These are phyloP conservation scores for Eucera pruinosa DNA, from an alignment of 2,888 invertebrate genomes.

Conservation along the genomic window DNA sequence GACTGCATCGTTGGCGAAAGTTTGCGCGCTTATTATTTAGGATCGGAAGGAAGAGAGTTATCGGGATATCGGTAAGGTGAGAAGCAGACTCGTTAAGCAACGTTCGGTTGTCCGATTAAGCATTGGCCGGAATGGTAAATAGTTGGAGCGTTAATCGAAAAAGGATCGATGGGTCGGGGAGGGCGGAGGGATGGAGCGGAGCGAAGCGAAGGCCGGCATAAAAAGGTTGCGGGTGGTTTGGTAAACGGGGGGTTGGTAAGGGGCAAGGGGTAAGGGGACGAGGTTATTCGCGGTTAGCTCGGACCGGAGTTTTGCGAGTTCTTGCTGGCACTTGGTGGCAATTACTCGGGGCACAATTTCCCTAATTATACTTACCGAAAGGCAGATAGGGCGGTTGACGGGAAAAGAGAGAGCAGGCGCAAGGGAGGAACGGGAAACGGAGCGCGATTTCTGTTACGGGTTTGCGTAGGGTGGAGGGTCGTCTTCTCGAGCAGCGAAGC, in stretches of 20 bases:
- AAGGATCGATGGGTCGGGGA: slow-evolving; percentile 30
- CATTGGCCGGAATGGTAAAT: neutral
- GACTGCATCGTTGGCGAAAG: no score
- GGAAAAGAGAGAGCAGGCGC: no score
- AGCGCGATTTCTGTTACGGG: slow-evolving; percentile 26
- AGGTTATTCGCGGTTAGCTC: neutral
- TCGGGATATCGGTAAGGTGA: no score
- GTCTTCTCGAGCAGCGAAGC: slow-evolving; percentile 9
- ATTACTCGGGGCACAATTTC: slow-evolving; percentile 52
- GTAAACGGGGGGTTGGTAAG: no score
- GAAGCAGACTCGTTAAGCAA: neutral
- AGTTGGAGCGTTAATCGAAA: slow-evolving; percentile 8
- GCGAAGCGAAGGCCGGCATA: no score
- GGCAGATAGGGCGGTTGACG: slow-evolving; percentile 12
- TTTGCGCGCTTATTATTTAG: no score
- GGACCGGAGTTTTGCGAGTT: slow-evolving; percentile 29
- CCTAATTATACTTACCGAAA: slow-evolving; percentile 51
- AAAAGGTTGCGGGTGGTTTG: slow-evolving; percentile 8
- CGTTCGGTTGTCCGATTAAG: neutral
- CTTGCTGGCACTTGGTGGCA: slow-evolving; percentile 27
- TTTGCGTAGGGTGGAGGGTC: slow-evolving; percentile 19
- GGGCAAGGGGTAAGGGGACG: neutral
- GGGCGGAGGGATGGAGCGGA: no score
- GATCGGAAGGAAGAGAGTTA: no score
- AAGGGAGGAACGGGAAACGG: slow-evolving; percentile 22